A percentile compares a stretch with the other conserved stretches of the same genome.
Conservation (phyloP, 2,888 invertebrate genomes). For the Trachelus troglodyta region DNA sequence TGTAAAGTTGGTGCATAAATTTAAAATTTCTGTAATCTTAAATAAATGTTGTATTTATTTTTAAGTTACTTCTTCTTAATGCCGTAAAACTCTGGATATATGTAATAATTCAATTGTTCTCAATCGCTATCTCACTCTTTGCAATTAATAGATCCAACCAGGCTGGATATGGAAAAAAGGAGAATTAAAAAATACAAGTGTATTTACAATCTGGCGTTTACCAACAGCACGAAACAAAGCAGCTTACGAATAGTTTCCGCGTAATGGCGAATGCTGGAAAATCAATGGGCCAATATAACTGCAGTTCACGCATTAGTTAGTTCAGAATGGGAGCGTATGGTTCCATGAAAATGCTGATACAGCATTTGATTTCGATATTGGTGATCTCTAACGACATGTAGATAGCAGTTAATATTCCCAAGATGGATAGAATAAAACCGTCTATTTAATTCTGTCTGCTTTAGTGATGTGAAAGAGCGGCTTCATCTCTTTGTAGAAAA, state of each 20-base stretch:
- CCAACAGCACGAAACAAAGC: not conserved
- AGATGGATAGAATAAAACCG: too few relatives aligned
- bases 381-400: not conserved
- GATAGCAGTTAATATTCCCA: not conserved
- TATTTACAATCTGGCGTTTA: not conserved
- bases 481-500: too few relatives aligned
- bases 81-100: not conserved
- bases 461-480: too few relatives aligned
- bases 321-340: not conserved
- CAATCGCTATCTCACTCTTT: not conserved
- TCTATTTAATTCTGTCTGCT: too few relatives aligned
- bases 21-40: not conserved
- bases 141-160: too few relatives aligned
- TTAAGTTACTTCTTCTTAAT: not conserved
- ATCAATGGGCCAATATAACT: not conserved
- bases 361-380: not conserved
- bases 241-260: not conserved
- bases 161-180: not conserved
- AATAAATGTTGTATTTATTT: not conserved
- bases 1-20: not conserved
- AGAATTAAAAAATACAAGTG: not conserved
- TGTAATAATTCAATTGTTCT: not conserved
- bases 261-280: not conserved
- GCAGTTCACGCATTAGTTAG: not conserved
- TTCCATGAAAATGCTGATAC: not conserved